These are phyloP conservation scores for Scotopteryx bipunctaria DNA, from an alignment of 2,888 invertebrate genomes.

Conservation along the genomic window DNA sequence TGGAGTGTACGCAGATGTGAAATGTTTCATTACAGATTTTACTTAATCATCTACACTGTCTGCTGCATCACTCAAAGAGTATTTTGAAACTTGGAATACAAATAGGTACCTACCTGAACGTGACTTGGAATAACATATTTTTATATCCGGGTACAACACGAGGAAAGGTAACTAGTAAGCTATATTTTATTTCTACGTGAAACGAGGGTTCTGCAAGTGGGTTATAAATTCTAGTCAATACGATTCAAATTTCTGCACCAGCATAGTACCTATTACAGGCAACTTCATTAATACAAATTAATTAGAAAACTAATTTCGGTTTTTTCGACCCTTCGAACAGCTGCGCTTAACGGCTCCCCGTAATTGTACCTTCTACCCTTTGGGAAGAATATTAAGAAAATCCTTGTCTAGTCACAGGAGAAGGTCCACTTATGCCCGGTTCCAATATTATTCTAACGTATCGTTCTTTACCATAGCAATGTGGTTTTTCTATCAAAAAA, in stretches of 20 bases:
- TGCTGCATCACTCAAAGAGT: too few relatives aligned
- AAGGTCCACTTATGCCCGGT: too few relatives aligned
- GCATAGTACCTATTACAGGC: conserved; percentile 1
- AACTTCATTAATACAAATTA: conserved; percentile 20
- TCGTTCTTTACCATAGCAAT: too few relatives aligned
- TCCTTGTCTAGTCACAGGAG: conserved; percentile 18
- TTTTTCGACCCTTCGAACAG: conserved; percentile 28
- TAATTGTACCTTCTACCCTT: conserved; percentile 32
- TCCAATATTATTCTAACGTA: too few relatives aligned
- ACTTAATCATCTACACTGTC: too few relatives aligned
- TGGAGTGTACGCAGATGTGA: too few relatives aligned
- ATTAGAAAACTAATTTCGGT: conserved; percentile 26
- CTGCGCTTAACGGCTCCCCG: conserved; percentile 28
- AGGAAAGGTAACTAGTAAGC: background rate
- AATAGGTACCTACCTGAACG: too few relatives aligned
- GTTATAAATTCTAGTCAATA: background rate
- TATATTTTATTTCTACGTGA: background rate
- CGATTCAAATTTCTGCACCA: background rate
- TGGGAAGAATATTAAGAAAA: conserved; percentile 24
- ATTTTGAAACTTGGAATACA: too few relatives aligned
- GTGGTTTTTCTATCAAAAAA: too few relatives aligned
- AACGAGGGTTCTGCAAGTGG: background rate
- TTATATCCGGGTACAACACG: too few relatives aligned
- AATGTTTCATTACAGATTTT: too few relatives aligned
- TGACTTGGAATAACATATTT: too few relatives aligned